Conservation (phyloP, 1,140 invertebrate genomes). For the Limonius californicus region DNA sequence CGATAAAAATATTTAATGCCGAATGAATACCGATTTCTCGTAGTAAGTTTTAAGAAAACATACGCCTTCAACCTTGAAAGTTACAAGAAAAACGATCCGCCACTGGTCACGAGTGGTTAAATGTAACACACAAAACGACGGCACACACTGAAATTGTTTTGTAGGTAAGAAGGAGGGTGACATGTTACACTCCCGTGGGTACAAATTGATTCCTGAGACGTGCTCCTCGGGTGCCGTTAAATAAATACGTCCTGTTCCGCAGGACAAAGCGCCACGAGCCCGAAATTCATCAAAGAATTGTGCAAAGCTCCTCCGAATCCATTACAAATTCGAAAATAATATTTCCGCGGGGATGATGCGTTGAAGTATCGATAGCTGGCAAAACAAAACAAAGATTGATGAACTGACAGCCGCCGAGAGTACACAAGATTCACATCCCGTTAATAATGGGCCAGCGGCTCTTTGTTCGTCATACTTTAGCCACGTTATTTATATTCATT, state of each 20-base stretch:
- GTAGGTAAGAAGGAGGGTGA: slow-evolving; percentile 5
- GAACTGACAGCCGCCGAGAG: background rate
- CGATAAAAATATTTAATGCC: no score
- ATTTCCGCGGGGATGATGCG: background rate
- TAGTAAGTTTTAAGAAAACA: no score
- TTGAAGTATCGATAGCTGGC: background rate
- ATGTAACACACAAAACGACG: no score
- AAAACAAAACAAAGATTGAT: slow-evolving; percentile 8
- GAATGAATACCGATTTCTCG: no score
- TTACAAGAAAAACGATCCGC: no score
- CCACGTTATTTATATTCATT: background rate
- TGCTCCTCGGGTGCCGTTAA: background rate
- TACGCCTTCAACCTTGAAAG: no score
- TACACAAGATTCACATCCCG: slow-evolving; percentile 7
- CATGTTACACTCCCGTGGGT: slow-evolving; percentile 9
- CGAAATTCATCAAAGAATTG: background rate
- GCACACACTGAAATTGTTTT: slow-evolving; percentile 6
- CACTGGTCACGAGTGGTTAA: no score
- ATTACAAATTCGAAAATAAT: slow-evolving; percentile 10
- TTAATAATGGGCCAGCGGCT: background rate
- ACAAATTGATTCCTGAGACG: slow-evolving; percentile 2
- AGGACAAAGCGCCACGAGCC: background rate
- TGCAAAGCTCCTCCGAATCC: background rate
- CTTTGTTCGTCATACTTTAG: background rate
- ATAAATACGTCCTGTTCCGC: background rate